phyloP scores from a whole-genome alignment of 1,140 invertebrate species.

The Ostrea denselamellosa region DNA sequence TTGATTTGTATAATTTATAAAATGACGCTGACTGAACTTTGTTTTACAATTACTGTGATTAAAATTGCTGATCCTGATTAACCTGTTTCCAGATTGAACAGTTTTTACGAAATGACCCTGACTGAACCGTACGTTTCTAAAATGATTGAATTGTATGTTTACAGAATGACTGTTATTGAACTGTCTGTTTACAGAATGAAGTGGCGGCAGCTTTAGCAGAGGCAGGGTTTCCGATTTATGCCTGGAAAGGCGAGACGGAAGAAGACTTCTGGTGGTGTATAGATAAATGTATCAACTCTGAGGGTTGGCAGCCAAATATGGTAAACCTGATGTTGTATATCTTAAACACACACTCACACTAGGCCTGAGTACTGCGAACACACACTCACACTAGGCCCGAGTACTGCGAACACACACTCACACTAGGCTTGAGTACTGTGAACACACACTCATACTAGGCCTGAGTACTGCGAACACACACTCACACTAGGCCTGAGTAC shows the following conservation, averaged over 20 bases:
- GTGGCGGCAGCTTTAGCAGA: slow-evolving; percentile 98
- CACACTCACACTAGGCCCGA: not conserved
- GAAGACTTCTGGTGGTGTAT: slow-evolving; percentile 99
- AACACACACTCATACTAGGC: too few species aligned
- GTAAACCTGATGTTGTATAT: slow-evolving; percentile 65
- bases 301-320: slow-evolving; percentile 97
- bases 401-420: too few species aligned
- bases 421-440: too few species aligned
- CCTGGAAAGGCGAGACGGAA: slow-evolving; percentile 99
- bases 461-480: too few species aligned
- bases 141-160: slow-evolving; percentile 82
- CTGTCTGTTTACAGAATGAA: slow-evolving; percentile 87
- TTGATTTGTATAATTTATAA: too few species aligned
- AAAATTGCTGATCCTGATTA: too few species aligned
- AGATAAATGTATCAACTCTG: slow-evolving; percentile 95
- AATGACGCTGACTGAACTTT: not conserved
- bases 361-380: not conserved
- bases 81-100: too few species aligned
- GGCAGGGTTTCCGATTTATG: slow-evolving; percentile 95
- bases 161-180: too few species aligned
- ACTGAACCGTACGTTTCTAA: slow-evolving; percentile 78
- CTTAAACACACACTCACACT: not conserved
- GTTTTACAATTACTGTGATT: too few species aligned
- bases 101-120: not conserved
- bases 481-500: too few species aligned